phyloP scores from a whole-genome alignment of 2,888 invertebrate species.

The Leucophenga montana region DNA sequence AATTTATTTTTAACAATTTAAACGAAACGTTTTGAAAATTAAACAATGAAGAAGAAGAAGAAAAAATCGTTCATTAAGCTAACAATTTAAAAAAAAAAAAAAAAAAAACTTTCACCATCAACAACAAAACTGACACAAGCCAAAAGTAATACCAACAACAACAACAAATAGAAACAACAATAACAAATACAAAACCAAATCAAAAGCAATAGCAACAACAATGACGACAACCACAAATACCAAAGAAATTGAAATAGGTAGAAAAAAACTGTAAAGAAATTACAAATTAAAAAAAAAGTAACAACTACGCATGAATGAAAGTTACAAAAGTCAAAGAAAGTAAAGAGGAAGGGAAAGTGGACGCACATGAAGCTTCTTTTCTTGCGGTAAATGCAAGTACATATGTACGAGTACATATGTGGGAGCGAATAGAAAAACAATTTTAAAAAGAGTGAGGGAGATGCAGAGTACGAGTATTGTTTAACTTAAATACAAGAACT shows the following conservation, averaged over 20 bases:
- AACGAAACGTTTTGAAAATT: not conserved
- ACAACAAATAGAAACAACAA: slow-evolving; percentile 38
- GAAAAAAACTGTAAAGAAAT: slow-evolving; percentile 15
- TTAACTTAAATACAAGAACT: too few species aligned
- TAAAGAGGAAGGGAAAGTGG: slow-evolving; percentile 40
- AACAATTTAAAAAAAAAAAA: slow-evolving; percentile 14
- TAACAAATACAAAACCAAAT: slow-evolving; percentile 54
- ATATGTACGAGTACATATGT: too few species aligned
- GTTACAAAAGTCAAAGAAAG: slow-evolving; percentile 47
- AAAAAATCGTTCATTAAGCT: slow-evolving; percentile 41
- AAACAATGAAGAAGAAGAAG: slow-evolving; percentile 24
- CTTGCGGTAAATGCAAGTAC: too few species aligned
- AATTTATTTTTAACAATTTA: too few species aligned
- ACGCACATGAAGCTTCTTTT: too few species aligned
- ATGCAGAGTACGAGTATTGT: too few species aligned
- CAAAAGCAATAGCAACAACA: slow-evolving; percentile 34
- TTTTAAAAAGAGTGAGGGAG: too few species aligned
- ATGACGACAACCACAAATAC: slow-evolving; percentile 34
- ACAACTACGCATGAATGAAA: slow-evolving; percentile 61
- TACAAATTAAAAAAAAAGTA: slow-evolving; percentile 8
- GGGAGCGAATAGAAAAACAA: too few species aligned
- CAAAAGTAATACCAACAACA: slow-evolving; percentile 30
- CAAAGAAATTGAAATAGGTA: slow-evolving; percentile 32
- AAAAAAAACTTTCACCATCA: slow-evolving; percentile 65
- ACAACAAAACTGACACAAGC: slow-evolving; percentile 32